Evolutionary conservation across 2,113 vertebrate species (phyloP), one percentile per base, ranked within the genome.

Genomic region (Furnarius figulus): DNA sequence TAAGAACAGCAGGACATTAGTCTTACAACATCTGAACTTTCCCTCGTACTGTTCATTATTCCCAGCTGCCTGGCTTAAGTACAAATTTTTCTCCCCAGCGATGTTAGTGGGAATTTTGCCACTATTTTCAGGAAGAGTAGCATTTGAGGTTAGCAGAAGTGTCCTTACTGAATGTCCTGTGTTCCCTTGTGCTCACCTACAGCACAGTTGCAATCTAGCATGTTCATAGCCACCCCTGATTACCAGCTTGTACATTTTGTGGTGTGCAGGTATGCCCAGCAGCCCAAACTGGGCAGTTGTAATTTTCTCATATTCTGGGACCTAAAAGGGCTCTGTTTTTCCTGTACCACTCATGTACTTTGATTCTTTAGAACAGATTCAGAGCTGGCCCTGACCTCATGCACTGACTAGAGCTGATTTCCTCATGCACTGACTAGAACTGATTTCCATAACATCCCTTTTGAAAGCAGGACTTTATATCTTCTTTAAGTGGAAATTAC

Each of bases 131-230:
- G n/a, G 23, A 31, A 58, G 13, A 20, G 6, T 50, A 50, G 9
- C 2, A 0, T 46, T 52, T 87, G 68, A 74, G 50, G 46, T 71
- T 42, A 87, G 77, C 67, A 90, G 59, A n/a, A 55, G 35, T 9
- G 6, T 62, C 53, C 39, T 89, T 59, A 16, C 22, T 46, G 24
- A 40, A 22, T 87, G 62, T 58, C 27, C 22, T 23, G 15, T 46
- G n/a, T 66, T 63, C 19, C 24, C 5, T 2, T n/a, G 27, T 70
- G 50, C 58, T 83, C 37, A 35, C n/a, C 44, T 53, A 3, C 19
- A 42, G 28, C n/a, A 19, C 21, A 6, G 5, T 8, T 81, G 39
- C 33, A 28, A 21, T 30, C 5, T 21, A 0, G 30, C 21, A 1
- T 8, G 19, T 40, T 88, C 52, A 58, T 55, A 85, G 40, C 15